Base-by-base conservation (phyloP, 2,113 vertebrate species). In the Alces alces region DNA sequence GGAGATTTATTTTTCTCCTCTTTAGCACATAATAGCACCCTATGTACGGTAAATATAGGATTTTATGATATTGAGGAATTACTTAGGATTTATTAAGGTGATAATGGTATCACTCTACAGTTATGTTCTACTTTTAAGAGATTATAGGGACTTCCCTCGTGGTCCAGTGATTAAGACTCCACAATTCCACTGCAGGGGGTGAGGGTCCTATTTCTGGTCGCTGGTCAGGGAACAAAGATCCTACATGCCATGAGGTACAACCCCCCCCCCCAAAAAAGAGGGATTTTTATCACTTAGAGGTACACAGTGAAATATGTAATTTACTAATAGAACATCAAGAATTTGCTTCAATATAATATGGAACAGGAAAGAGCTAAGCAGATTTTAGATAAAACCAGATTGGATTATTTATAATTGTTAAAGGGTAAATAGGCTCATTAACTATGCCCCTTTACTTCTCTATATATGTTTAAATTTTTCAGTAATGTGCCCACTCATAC, bases 261-360 rank as follows among this genome's bases (percentile, higher is more conserved):
- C 39, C 2, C 0, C 2, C 61, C 33, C 12, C 15, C 33, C 0
- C 64, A 0, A 39, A 76, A 43, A 76, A 43, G 36, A 43, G 21
- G 23, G 23, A 76, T 76, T 76, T 91, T 84, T 89, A 47, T 64
- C 43, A 91, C 80, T 92, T 83, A 92, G 28, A 92, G 33, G 39
- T 84, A 82, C 7, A 54, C 14, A 89, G 45, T 89, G 28, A 30
- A 89, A 52, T 47, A 88, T 79, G 2, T 57, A 95, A 76, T 9
- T 55, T 47, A 93, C 30, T 94, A 85, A 90, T 61, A 55, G 28
- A 92, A 92, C 64, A 17, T 54, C n/a, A 60, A 25, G 8, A 86
- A 73, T 50, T 79, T 82, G 45, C 17, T 94, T 89, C 45, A 87
- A 25, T 73, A 52, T 23, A 83, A 84, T 54, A 28, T 89, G 21